Evolutionary conservation across 2,113 vertebrate genomes (phyloP), one percentile per base, ranked within the genome.

Genomic region (Mohoua ochrocephala): DNA sequence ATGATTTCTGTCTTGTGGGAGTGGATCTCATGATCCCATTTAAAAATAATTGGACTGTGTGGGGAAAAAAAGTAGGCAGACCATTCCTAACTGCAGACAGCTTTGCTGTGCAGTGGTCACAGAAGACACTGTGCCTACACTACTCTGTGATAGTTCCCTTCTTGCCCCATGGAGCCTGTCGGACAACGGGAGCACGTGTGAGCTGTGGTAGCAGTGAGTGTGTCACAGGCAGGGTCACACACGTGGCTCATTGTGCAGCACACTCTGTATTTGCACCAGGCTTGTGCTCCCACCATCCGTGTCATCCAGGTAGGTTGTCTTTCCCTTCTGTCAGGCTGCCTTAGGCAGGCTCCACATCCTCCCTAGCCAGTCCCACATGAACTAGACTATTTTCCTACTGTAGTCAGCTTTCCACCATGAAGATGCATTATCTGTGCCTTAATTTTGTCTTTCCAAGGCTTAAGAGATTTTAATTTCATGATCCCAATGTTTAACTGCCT

Each of bases 11-110:
- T 45, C 79, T 92, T 86, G 89, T 91, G 69, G 76, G 84, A 87
- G 50, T 94, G 42, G 42, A 77, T 94, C 76, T 94, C 59, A 69
- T 83, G 71, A 63, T 91, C 54, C 39, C 35, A 17, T 79, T 95
- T 94, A 60, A 92, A 96, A 92, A 94, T 95, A 89, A 76, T 94
- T 84, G 71, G 76, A 86, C 45, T 69, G 8, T 26, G 45, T 68
- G 56, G 65, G 79, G n/a, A 16, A 69, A 91, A 78, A 89, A 59
- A 7, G 9, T 6, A 15, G 52, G n/a, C 81, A 61, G 56, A 50
- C 52, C 68, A 30, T 82, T 90, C 44, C 39, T 39, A 50, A 14
- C 14, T 35, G 69, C 10, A 15, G 60, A 15, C 11, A 8, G 57
- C 21, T 87, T 79, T 63, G 20, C 74, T 59, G 8, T 68, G 28